phyloP scores from a whole-genome alignment of 2,797 vertebrate genomes.

The Liparis tanakae region DNA sequence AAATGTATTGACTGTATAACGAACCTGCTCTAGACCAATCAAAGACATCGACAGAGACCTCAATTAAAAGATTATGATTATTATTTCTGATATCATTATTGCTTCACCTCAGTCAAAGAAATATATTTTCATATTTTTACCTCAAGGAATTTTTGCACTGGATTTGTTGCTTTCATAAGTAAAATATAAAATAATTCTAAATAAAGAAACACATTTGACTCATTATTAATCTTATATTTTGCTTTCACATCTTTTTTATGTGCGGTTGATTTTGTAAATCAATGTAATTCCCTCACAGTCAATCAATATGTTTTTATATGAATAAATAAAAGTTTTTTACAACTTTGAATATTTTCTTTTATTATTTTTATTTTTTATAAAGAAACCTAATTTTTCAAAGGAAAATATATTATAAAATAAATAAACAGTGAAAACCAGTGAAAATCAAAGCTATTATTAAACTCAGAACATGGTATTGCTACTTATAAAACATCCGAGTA shows the following conservation, averaged over 20 bases:
- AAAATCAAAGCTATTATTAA: neutral
- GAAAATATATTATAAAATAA: neutral
- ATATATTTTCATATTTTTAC: slow-evolving; percentile 44
- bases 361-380: neutral
- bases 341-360: neutral
- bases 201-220: slow-evolving; percentile 13
- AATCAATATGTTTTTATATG: slow-evolving; percentile 43
- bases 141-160: slow-evolving; percentile 37
- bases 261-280: slow-evolving; percentile 54
- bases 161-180: neutral
- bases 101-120: neutral
- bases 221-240: neutral
- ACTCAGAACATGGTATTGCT: neutral
- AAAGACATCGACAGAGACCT: slow-evolving; percentile 9
- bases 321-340: slow-evolving; percentile 36
- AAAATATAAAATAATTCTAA: slow-evolving; percentile 18
- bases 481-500: neutral
- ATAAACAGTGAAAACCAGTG: neutral
- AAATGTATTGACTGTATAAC: slow-evolving; percentile 9
- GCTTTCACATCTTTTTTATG: slow-evolving; percentile 5
- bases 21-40: slow-evolving; percentile 34
- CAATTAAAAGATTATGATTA: neutral
- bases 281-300: slow-evolving; percentile 29
- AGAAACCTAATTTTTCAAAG: neutral
- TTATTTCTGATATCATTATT: slow-evolving; percentile 7